Evolutionary conservation across 2,113 vertebrate genomes (phyloP).

Genomic region (Pedetes capensis): DNA sequence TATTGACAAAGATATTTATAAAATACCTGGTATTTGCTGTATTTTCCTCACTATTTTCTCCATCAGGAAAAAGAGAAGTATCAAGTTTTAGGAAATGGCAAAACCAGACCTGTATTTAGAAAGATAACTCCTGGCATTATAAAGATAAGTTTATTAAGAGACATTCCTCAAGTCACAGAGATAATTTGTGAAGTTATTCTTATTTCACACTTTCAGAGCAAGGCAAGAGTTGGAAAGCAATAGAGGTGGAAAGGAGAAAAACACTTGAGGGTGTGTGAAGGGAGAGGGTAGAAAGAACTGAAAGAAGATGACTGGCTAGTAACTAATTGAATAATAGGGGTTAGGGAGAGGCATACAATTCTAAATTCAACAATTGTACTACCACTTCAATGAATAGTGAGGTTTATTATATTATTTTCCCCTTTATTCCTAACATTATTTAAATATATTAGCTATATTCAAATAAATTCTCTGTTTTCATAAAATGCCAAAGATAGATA

Average conservation of each 20-base stretch:
- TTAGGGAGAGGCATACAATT: not conserved
- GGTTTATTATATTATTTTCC: not conserved
- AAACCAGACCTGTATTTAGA: not conserved
- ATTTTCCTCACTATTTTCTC: not conserved
- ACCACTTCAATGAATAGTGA: not conserved
- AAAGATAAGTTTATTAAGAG: not conserved
- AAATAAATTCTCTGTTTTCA: not conserved
- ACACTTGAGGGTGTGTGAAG: not conserved
- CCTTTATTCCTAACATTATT: slow-evolving; percentile 3
- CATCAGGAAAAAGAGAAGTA: not conserved
- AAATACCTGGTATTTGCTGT: not conserved
- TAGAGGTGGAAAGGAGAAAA: not conserved
- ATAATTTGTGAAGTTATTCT: not conserved
- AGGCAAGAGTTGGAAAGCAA: not conserved
- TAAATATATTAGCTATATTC: not conserved
- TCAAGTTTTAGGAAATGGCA: not conserved
- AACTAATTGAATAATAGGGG: not conserved
- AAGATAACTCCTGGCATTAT: not conserved
- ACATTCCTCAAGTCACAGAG: not conserved
- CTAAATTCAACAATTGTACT: not conserved
- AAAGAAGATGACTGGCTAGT: not conserved
- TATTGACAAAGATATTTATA: not conserved
- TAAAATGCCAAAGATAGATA: not conserved
- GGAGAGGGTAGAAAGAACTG: slow-evolving; percentile 23
- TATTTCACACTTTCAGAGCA: not conserved